A percentile compares a stretch with the other conserved stretches of the same genome.
These are phyloP conservation scores for Pseudolaguvia tuberculata DNA, from an alignment of 2,113 vertebrate species.

Conservation along the genomic window DNA sequence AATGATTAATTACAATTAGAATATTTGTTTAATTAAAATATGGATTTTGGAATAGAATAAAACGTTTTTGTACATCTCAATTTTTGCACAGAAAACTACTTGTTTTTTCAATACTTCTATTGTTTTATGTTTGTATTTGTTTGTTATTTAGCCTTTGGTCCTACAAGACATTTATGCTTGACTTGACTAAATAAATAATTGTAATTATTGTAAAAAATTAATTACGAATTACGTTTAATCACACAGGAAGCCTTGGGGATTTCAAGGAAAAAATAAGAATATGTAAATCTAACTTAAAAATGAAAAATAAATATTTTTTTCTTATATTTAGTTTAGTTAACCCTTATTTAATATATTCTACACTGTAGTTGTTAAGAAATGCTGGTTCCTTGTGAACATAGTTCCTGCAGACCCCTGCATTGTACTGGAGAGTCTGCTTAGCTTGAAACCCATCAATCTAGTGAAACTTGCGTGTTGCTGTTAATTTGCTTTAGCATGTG, in stretches of 20 bases:
- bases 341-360: neutral
- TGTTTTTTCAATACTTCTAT: too few species aligned
- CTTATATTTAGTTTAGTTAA: neutral
- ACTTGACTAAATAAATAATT: too few species aligned
- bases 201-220: neutral
- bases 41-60: neutral
- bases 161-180: too few species aligned
- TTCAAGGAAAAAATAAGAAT: too few species aligned
- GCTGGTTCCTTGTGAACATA: neutral
- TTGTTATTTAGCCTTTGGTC: too few species aligned
- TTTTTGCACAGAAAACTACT: too few species aligned
- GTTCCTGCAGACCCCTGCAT: neutral
- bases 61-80: too few species aligned
- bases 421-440: conserved; percentile 26
- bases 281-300: neutral
- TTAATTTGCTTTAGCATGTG: conserved; percentile 35
- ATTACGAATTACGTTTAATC: neutral
- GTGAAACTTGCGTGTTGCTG: conserved; percentile 21
- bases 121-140: too few species aligned
- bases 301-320: too few species aligned
- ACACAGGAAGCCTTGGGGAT: neutral
- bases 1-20: too few species aligned
- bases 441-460: conserved; percentile 33
- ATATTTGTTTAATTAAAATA: neutral
- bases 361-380: neutral